A percentile compares a stretch with the other conserved stretches of the same genome.
phyloP scores from a whole-genome alignment of 2,888 invertebrate genomes.

The Neoascia interrupta region DNA sequence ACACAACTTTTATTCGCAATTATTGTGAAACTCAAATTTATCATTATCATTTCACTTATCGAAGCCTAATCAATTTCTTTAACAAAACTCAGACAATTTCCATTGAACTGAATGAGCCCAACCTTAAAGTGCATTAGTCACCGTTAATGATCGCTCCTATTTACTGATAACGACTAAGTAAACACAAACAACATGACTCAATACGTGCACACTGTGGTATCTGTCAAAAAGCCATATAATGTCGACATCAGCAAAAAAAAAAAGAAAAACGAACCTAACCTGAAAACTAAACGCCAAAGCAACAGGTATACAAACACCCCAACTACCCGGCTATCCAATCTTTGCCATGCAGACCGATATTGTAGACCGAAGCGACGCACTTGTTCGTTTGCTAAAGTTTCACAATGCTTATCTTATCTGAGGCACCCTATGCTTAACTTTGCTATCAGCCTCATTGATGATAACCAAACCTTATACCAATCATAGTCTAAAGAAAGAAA shows the following conservation, averaged over 20 bases:
- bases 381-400: conserved; percentile 46
- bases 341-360: background rate
- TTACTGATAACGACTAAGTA: conserved; percentile 33
- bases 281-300: conserved; percentile 20
- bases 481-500: conserved; percentile 4
- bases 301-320: conserved; percentile 25
- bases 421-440: conserved; percentile 28
- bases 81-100: conserved; percentile 10
- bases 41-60: conserved; percentile 10
- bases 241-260: no score
- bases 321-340: background rate
- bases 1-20: no score
- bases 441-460: conserved; percentile 43
- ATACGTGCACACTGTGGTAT: conserved; percentile 9
- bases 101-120: background rate
- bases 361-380: conserved; percentile 27
- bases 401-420: conserved; percentile 61
- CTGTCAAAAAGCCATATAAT: conserved; percentile 18
- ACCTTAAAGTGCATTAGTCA: conserved; percentile 35
- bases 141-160: conserved; percentile 12
- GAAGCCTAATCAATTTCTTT: conserved; percentile 18
- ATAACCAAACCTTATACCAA: conserved; percentile 21
- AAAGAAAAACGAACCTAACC: conserved; percentile 20
- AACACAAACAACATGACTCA: conserved; percentile 41
- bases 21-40: conserved; percentile 22